These are phyloP conservation scores for Neuroterus valhalla DNA, from an alignment of 1,140 invertebrate genomes.

Conservation along the genomic window DNA sequence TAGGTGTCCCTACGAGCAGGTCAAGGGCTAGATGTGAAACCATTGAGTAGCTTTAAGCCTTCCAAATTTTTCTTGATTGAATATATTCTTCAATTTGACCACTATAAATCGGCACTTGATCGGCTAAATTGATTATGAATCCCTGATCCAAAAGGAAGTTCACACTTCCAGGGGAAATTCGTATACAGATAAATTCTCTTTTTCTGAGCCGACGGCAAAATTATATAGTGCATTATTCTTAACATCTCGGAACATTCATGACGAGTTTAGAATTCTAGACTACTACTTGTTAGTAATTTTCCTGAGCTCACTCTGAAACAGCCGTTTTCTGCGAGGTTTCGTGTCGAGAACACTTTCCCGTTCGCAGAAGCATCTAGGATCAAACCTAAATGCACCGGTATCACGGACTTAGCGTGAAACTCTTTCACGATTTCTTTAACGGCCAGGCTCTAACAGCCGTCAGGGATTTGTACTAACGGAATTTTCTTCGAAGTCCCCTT, in stretches of 20 bases:
- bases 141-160: too few relatives aligned
- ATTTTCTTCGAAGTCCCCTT: constrained; percentile 20
- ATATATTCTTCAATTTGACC: too few relatives aligned
- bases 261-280: neutral
- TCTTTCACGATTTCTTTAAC: neutral
- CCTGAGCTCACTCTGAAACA: neutral
- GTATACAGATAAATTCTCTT: too few relatives aligned
- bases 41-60: too few relatives aligned
- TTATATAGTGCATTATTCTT: neutral
- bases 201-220: too few relatives aligned
- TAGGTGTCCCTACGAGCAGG: too few relatives aligned
- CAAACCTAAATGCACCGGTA: constrained; percentile 3
- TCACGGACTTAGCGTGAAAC: neutral
- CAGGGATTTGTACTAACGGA: constrained; percentile 22
- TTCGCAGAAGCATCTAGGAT: constrained; percentile 5
- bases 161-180: too few relatives aligned
- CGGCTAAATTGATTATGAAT: too few relatives aligned
- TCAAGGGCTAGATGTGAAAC: too few relatives aligned
- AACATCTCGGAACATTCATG: neutral
- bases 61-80: too few relatives aligned
- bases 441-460: neutral
- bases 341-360: constrained; percentile 8
- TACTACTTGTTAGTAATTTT: neutral
- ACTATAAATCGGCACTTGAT: too few relatives aligned
- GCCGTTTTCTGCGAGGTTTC: neutral